Evolutionary conservation across 2,113 vertebrate genomes (phyloP).

Genomic region (Silurus glanis): DNA sequence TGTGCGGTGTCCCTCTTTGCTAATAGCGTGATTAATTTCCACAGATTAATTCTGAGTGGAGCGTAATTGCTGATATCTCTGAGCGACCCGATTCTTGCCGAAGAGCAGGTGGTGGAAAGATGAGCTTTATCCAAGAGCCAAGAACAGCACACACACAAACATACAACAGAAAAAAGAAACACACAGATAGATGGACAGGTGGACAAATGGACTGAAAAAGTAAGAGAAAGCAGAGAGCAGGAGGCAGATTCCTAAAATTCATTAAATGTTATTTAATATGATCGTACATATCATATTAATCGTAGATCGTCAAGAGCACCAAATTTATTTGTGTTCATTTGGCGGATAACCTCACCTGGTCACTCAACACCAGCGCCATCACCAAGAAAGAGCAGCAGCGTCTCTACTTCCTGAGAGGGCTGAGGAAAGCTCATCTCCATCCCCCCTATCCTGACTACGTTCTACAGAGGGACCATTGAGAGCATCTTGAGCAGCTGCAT

Average conservation of each 20-base stretch:
- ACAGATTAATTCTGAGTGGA: constrained; percentile 49
- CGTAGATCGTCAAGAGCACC: no score
- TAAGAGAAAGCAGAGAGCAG: background rate
- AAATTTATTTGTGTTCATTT: no score
- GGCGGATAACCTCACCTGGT: no score
- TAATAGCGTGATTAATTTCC: constrained; percentile 66
- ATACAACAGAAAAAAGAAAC: background rate
- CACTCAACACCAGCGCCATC: no score
- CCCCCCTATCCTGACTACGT: no score
- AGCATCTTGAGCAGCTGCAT: no score
- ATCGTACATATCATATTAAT: no score
- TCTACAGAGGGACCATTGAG: no score
- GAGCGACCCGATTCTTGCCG: constrained; percentile 18
- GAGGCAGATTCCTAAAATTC: background rate
- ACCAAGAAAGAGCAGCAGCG: no score
- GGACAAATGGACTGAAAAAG: background rate
- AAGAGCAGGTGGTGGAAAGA: constrained; percentile 39
- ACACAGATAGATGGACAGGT: background rate
- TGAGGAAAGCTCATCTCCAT: no score
- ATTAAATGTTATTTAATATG: background rate
- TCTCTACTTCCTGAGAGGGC: no score
- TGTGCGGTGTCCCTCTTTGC: constrained; percentile 53
- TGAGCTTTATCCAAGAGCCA: constrained; percentile 1
- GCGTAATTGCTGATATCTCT: constrained; percentile 32
- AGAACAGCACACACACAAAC: constrained; percentile 1